A percentile compares a stretch with the other conserved stretches of the same genome.
These are phyloP conservation scores for Clarias fuscus DNA, from an alignment of 2,797 vertebrate genomes.

Conservation along the genomic window DNA sequence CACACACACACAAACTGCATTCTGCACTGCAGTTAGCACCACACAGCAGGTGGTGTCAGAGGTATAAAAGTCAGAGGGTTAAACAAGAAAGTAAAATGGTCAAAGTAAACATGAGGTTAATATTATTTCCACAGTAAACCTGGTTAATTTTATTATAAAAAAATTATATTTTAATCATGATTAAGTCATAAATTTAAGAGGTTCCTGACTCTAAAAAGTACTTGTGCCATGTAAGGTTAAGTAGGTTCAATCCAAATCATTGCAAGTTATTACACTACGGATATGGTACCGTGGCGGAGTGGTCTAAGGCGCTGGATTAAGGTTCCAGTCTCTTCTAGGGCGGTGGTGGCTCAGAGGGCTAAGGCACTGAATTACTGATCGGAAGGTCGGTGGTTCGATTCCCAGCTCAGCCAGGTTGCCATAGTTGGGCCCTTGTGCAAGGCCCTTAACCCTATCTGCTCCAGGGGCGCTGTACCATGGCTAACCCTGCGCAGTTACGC, in stretches of 20 bases:
- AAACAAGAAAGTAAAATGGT: not conserved
- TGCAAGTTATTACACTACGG: not conserved
- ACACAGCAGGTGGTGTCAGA: conserved; percentile 10
- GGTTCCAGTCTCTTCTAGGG: conserved; percentile 82
- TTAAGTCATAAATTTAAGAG: not conserved
- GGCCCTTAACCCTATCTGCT: too few species aligned
- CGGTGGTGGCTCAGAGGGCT: too few species aligned
- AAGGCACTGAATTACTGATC: too few species aligned
- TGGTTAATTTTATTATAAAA: not conserved
- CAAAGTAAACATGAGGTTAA: conserved; percentile 6
- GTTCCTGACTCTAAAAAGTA: not conserved
- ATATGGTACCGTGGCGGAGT: conserved; percentile 85
- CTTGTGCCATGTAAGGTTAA: not conserved
- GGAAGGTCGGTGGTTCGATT: too few species aligned
- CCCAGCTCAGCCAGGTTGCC: too few species aligned
- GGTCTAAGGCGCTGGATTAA: conserved; percentile 85
- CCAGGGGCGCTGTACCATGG: too few species aligned
- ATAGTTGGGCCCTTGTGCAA: too few species aligned
- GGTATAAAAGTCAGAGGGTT: conserved; percentile 11
- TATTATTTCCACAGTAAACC: not conserved
- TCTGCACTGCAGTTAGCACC: conserved; percentile 1
- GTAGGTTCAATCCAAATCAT: not conserved
- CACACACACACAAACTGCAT: too few species aligned
- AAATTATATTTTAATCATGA: not conserved
- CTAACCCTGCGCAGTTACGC: too few species aligned